Evolutionary conservation across 2,888 invertebrate species (phyloP).

Genomic region (Hesperia comma): DNA sequence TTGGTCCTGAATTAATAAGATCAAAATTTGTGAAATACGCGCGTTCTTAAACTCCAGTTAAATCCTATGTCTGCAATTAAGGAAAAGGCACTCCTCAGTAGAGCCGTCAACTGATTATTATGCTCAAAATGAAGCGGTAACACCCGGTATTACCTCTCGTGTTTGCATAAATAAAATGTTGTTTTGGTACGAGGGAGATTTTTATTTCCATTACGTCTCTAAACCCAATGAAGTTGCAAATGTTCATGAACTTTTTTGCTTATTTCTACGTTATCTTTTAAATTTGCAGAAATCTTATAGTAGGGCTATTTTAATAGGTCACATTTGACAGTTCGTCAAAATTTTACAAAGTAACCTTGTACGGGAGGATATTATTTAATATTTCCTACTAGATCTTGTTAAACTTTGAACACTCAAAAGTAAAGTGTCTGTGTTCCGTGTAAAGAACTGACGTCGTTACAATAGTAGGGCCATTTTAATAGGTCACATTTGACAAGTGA

Average conservation of each 20-base stretch:
- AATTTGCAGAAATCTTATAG: neutral
- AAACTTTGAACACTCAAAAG: no score
- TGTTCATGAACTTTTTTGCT: slow-evolving; percentile 32
- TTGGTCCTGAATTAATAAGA: slow-evolving; percentile 49
- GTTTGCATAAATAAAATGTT: slow-evolving; percentile 72
- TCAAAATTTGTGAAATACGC: slow-evolving; percentile 61
- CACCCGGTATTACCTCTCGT: slow-evolving; percentile 61
- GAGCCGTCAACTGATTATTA: slow-evolving; percentile 69
- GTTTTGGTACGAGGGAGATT: slow-evolving; percentile 55
- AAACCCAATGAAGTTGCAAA: slow-evolving; percentile 47
- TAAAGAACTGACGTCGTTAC: no score
- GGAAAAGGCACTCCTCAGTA: slow-evolving; percentile 58
- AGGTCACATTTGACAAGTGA: no score
- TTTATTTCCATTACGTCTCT: slow-evolving; percentile 55
- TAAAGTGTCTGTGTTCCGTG: no score
- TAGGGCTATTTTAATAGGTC: no score
- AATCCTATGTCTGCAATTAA: slow-evolving; percentile 72
- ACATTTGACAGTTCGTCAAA: no score
- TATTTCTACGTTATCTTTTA: slow-evolving; percentile 10
- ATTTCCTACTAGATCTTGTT: no score
- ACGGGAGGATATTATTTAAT: no score
- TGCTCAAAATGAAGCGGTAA: slow-evolving; percentile 72
- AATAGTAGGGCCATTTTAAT: no score
- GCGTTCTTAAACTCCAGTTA: slow-evolving; percentile 64
- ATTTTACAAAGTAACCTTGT: no score